Evolutionary conservation across 2,888 invertebrate species (phyloP).

Genomic region (Horisme vitalbata): DNA sequence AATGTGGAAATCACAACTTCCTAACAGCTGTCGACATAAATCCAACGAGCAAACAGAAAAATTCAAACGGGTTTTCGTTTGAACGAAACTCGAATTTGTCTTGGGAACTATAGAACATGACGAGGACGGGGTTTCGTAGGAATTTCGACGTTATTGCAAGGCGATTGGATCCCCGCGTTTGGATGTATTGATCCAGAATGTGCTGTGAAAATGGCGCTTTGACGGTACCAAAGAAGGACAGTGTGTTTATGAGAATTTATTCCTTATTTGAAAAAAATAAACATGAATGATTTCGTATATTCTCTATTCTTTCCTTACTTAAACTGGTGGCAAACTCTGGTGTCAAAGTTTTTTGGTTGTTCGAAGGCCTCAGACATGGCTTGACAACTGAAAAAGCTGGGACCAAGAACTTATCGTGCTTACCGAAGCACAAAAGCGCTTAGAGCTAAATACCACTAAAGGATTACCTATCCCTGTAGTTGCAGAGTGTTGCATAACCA

Average conservation of each 20-base stretch:
- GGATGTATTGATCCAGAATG: slow-evolving; percentile 34
- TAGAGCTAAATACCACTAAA: no score
- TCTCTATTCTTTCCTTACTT: no score
- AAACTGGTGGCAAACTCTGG: no score
- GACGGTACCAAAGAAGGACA: slow-evolving; percentile 18
- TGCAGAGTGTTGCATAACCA: no score
- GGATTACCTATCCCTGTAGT: no score
- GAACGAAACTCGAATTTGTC: slow-evolving; percentile 20
- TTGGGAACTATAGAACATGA: slow-evolving; percentile 19
- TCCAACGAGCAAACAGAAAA: slow-evolving; percentile 2
- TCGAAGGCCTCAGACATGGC: no score
- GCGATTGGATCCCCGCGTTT: slow-evolving; percentile 26
- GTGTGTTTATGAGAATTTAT: slow-evolving; percentile 7
- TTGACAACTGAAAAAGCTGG: no score
- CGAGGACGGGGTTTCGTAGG: slow-evolving; percentile 14
- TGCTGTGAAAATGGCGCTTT: slow-evolving; percentile 30
- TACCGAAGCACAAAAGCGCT: no score
- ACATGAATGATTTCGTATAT: no score
- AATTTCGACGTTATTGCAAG: slow-evolving; percentile 37
- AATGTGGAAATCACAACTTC: not conserved
- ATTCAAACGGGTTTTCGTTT: slow-evolving; percentile 6
- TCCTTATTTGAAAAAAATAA: no score
- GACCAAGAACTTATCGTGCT: no score
- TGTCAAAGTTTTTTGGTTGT: no score
- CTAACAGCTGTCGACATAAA: slow-evolving; percentile 8